phyloP scores from a whole-genome alignment of 2,888 invertebrate genomes.

The Platycnemis pennipes region DNA sequence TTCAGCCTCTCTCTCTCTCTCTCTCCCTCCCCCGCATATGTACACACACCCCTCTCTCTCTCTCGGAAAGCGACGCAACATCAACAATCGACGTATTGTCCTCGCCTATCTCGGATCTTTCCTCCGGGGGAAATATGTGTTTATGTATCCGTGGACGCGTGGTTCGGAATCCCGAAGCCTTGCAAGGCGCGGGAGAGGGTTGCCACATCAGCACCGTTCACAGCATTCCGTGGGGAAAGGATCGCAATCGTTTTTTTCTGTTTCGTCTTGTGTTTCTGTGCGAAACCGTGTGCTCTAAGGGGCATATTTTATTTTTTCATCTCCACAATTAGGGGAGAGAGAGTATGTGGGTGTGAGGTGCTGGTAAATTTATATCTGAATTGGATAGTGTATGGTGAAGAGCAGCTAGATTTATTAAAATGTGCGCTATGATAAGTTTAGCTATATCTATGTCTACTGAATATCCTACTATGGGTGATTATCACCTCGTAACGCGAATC shows the following conservation, averaged over 20 bases:
- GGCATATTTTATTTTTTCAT: neutral
- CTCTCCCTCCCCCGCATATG: too few relatives aligned
- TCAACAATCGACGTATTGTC: slow-evolving; percentile 66
- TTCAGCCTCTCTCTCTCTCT: too few relatives aligned
- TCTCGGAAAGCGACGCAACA: neutral
- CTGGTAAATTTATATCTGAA: too few relatives aligned
- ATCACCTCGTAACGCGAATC: too few relatives aligned
- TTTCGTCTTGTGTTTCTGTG: neutral
- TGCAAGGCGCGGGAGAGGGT: too few relatives aligned
- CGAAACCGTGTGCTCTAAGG: neutral
- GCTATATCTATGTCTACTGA: too few relatives aligned
- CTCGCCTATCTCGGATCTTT: slow-evolving; percentile 41
- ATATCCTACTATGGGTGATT: too few relatives aligned
- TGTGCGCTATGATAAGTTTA: too few relatives aligned
- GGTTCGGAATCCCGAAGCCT: slow-evolving; percentile 5
- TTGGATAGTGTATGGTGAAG: too few relatives aligned
- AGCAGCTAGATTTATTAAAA: too few relatives aligned
- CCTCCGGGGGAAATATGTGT: slow-evolving; percentile 19
- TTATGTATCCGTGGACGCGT: slow-evolving; percentile 23
- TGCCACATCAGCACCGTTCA: slow-evolving; percentile 54
- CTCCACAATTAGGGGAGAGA: neutral
- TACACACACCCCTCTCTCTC: too few relatives aligned
- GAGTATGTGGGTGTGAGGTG: too few relatives aligned
- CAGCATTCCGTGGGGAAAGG: slow-evolving; percentile 12
- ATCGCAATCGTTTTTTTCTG: neutral